Percentiles rank a stretch among this genome's conserved stretches.
phyloP scores from a whole-genome alignment of 2,888 invertebrate genomes.

The Andrena fulva region DNA sequence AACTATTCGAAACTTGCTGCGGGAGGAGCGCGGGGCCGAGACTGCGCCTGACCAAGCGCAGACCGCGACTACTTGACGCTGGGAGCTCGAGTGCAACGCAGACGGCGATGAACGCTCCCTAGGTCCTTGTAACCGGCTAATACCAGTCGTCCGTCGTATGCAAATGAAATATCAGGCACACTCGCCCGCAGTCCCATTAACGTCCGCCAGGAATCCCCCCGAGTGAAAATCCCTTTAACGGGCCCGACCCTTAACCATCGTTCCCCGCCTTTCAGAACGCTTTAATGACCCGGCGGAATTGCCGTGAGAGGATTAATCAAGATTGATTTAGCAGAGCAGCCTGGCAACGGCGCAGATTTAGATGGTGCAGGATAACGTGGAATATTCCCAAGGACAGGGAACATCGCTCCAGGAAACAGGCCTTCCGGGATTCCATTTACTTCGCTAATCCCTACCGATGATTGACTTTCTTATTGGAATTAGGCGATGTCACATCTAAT shows the following conservation, averaged over 20 bases:
- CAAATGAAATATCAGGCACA: constrained; percentile 73
- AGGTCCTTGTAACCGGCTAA: constrained; percentile 39
- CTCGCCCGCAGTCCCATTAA: constrained; percentile 39
- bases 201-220: constrained; percentile 24
- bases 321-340: constrained; percentile 71
- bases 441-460: neutral
- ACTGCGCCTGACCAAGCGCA: constrained; percentile 24
- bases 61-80: constrained; percentile 51
- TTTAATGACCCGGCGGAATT: constrained; percentile 60
- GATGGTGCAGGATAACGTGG: neutral
- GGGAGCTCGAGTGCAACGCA: neutral
- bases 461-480: constrained; percentile 20
- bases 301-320: constrained; percentile 71
- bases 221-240: constrained; percentile 55
- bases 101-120: neutral
- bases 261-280: constrained; percentile 39
- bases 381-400: constrained; percentile 46
- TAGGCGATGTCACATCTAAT: neutral
- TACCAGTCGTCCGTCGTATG: constrained; percentile 60
- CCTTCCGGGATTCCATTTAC: neutral
- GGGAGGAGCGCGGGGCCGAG: neutral
- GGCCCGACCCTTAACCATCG: constrained; percentile 34
- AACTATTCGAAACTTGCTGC: neutral
- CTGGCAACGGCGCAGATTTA: constrained; percentile 22
- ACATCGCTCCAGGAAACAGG: constrained; percentile 19